Evolutionary conservation across 1,140 invertebrate species (phyloP).

Genomic region (Pinna nobilis): DNA sequence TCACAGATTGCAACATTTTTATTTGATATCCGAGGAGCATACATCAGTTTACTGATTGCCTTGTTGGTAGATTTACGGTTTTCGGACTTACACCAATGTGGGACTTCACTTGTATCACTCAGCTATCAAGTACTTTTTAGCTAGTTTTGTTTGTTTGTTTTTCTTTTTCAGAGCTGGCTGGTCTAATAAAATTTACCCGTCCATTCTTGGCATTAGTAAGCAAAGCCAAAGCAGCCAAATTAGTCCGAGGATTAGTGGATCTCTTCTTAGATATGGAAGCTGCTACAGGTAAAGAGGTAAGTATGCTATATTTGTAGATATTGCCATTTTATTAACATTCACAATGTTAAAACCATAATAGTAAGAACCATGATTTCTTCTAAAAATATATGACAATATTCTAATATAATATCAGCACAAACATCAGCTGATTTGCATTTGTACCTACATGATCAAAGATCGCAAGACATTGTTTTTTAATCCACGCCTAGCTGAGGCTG

Average conservation of each 20-base stretch:
- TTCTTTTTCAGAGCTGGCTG: slow-evolving; percentile 84
- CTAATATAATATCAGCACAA: too few relatives aligned
- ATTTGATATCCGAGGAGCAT: background rate
- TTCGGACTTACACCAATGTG: background rate
- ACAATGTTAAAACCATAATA: too few relatives aligned
- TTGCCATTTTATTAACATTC: too few relatives aligned
- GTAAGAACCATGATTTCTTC: background rate
- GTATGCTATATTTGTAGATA: too few relatives aligned
- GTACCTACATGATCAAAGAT: too few relatives aligned
- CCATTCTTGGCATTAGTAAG: slow-evolving; percentile 94
- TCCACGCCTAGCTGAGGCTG: too few relatives aligned
- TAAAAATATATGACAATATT: background rate
- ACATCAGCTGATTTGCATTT: too few relatives aligned
- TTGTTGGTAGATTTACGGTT: background rate
- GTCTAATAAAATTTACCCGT: slow-evolving; percentile 93
- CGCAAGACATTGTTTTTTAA: too few relatives aligned
- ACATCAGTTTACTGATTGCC: too few relatives aligned
- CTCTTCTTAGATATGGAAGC: slow-evolving; percentile 98
- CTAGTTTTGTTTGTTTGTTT: background rate
- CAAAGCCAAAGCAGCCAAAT: slow-evolving; percentile 99
- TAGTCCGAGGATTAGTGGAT: slow-evolving; percentile 97
- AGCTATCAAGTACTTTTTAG: background rate
- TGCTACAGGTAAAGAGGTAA: slow-evolving; percentile 87
- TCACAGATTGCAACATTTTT: too few relatives aligned
- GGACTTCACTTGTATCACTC: background rate